Evolutionary conservation across 92 coral and sea anemone genomes (phyloP).

Genomic region (Nematostella vectensis): DNA sequence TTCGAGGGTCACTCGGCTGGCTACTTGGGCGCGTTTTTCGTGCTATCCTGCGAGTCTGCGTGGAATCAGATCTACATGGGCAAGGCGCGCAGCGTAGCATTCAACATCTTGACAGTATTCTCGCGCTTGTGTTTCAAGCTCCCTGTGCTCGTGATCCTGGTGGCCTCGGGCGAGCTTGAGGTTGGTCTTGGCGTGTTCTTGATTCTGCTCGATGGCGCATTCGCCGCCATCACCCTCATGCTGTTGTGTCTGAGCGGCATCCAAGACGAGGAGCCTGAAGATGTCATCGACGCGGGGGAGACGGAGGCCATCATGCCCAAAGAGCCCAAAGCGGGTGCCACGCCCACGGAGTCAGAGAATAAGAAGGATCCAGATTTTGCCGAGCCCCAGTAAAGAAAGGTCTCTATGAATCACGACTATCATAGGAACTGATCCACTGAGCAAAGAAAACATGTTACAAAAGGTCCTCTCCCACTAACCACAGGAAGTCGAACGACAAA

Average conservation of each 20-base stretch:
- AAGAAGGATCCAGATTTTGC: no score
- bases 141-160: conserved; percentile 9
- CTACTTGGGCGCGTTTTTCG: conserved; percentile 18
- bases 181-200: conserved; percentile 12
- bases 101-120: conserved; percentile 10
- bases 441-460: no score
- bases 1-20: conserved; percentile 20
- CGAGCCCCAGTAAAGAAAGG: no score
- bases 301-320: conserved; percentile 10
- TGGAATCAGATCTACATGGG: conserved; percentile 35
- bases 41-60: conserved; percentile 11
- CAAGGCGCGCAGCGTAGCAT: conserved; percentile 9
- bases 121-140: conserved; percentile 14
- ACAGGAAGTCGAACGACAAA: no score
- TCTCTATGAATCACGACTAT: no score
- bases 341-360: no score
- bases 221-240: conserved; percentile 7
- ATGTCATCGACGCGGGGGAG: conserved; percentile 18
- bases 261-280: conserved; percentile 1
- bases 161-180: conserved; percentile 7
- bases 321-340: no score
- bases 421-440: no score
- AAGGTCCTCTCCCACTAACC: no score
- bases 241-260: conserved; percentile 5
- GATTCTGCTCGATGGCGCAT: conserved; percentile 4